Percentiles rank a stretch among this genome's conserved stretches.
Evolutionary conservation across 2,888 invertebrate genomes (phyloP).

Genomic region (Hydraecia micacea): DNA sequence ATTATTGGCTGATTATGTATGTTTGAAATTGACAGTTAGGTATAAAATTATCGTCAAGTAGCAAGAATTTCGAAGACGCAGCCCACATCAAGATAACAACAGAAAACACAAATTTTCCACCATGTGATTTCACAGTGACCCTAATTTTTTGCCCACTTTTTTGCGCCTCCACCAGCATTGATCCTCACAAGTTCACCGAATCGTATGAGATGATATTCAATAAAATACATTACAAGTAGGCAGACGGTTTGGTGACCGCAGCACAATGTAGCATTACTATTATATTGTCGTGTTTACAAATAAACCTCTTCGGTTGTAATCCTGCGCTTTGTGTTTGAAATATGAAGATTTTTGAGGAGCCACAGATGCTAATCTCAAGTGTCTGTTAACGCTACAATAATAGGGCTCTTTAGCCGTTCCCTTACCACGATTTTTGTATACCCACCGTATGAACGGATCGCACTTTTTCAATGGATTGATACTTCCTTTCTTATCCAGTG

Average conservation of each 20-base stretch:
- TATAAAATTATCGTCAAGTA: neutral
- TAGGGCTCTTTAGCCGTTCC: slow-evolving; percentile 84
- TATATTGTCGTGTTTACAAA: slow-evolving; percentile 88
- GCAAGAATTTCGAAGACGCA: neutral
- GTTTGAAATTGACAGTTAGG: slow-evolving; percentile 24
- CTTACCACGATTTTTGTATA: slow-evolving; percentile 82
- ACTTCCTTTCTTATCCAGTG: slow-evolving; percentile 79
- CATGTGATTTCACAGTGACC: slow-evolving; percentile 59
- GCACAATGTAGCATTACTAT: slow-evolving; percentile 78
- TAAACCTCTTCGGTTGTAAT: slow-evolving; percentile 89
- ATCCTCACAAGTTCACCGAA: slow-evolving; percentile 85
- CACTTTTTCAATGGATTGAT: slow-evolving; percentile 79
- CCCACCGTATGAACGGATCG: slow-evolving; percentile 80
- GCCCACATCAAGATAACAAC: slow-evolving; percentile 21
- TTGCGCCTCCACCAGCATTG: slow-evolving; percentile 69
- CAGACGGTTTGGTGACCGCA: slow-evolving; percentile 80
- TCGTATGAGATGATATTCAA: slow-evolving; percentile 86
- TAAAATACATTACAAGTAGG: slow-evolving; percentile 85
- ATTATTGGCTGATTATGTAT: neutral
- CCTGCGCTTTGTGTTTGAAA: slow-evolving; percentile 86
- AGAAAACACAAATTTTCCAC: slow-evolving; percentile 55
- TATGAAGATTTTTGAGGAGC: slow-evolving; percentile 84
- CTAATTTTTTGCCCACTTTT: slow-evolving; percentile 69
- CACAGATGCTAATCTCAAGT: slow-evolving; percentile 91
- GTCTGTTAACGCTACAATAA: slow-evolving; percentile 89